A percentile compares a stretch with the other conserved stretches of the same genome.
phyloP scores from a whole-genome alignment of 2,113 vertebrate genomes.

The Pomatostomus ruficeps region DNA sequence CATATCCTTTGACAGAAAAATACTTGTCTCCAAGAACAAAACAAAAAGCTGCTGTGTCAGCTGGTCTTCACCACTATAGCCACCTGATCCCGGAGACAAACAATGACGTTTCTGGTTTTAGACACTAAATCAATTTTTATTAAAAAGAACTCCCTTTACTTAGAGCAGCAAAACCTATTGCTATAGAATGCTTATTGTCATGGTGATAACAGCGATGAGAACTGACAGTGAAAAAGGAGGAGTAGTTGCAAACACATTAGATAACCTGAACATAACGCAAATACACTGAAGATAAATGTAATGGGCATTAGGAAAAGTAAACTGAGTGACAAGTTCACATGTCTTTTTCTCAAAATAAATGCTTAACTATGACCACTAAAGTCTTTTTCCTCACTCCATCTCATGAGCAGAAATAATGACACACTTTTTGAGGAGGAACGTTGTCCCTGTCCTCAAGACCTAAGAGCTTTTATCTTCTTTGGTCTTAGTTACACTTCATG shows the following conservation, averaged over 20 bases:
- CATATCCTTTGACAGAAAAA: neutral
- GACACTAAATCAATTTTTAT: neutral
- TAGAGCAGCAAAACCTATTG: neutral
- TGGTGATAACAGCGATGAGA: neutral
- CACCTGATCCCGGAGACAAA: conserved; percentile 26
- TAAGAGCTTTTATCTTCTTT: neutral
- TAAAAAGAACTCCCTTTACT: conserved; percentile 17
- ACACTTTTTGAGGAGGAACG: neutral
- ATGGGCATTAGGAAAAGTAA: neutral
- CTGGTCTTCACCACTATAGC: conserved; percentile 30
- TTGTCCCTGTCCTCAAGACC: neutral
- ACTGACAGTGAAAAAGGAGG: neutral
- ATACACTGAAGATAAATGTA: neutral
- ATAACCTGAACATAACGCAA: neutral
- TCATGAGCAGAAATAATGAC: neutral
- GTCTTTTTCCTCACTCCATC: neutral
- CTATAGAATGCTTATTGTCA: neutral
- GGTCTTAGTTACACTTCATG: neutral
- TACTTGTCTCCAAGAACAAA: neutral
- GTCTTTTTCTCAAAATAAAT: neutral
- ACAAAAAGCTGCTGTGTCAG: neutral
- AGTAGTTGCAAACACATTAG: neutral
- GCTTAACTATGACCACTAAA: neutral
- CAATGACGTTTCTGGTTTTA: neutral
- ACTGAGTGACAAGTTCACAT: neutral